Evolutionary conservation across 2,797 vertebrate genomes (phyloP).

Genomic region (Molossus molossus): DNA sequence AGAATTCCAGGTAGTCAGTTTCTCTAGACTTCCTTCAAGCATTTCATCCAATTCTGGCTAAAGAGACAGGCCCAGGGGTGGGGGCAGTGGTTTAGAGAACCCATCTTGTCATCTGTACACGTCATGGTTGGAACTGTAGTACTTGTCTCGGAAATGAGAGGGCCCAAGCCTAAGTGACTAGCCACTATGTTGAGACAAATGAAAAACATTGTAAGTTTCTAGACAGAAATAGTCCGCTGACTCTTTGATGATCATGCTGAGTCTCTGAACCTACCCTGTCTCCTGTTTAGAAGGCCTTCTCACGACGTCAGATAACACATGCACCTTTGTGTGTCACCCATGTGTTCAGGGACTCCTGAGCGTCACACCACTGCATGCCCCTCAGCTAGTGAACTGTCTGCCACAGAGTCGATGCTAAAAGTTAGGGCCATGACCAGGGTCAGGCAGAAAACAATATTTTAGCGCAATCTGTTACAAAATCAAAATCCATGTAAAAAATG

Average conservation of each 20-base stretch:
- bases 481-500: neutral
- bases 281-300: neutral
- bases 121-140: neutral
- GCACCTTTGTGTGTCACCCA: neutral
- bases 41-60: neutral
- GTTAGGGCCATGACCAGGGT: neutral
- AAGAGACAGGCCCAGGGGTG: neutral
- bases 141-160: neutral
- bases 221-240: neutral
- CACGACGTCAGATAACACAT: neutral
- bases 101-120: neutral
- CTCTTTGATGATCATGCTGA: neutral
- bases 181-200: too few relatives aligned
- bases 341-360: neutral
- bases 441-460: neutral
- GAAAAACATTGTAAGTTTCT: neutral
- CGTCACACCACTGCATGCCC: accelerated
- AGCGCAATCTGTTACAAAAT: neutral
- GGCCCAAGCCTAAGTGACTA: neutral
- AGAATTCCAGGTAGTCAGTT: neutral
- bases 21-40: neutral
- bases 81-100: too few relatives aligned
- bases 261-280: neutral
- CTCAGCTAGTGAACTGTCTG: neutral
- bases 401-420: neutral